Evolutionary conservation across 2,113 vertebrate genomes (phyloP).

Genomic region (Tetrax tetrax): DNA sequence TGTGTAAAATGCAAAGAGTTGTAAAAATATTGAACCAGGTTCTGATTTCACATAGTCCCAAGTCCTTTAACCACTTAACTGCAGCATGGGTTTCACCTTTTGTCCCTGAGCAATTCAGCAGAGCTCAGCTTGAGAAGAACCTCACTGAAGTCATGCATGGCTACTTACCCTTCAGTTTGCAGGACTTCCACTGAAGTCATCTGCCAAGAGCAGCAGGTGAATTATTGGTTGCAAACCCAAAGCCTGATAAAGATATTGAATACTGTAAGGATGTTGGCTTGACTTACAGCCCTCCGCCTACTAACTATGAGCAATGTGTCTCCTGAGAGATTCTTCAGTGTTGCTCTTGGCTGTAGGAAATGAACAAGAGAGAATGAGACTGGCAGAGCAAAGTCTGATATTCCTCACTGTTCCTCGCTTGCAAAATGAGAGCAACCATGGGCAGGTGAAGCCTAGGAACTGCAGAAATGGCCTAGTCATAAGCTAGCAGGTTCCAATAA

Average conservation of each 20-base stretch:
- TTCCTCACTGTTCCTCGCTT: neutral
- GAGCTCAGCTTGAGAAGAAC: neutral
- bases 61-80: neutral
- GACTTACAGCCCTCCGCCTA: neutral
- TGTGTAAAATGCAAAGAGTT: neutral
- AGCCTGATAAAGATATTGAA: neutral
- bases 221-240: neutral
- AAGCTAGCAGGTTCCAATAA: neutral
- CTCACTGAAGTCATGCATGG: neutral
- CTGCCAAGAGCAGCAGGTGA: neutral
- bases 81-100: neutral
- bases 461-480: neutral
- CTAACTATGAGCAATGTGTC: neutral
- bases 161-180: neutral
- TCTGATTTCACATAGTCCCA: neutral
- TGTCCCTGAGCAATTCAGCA: neutral
- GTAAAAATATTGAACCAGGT: conserved; percentile 44
- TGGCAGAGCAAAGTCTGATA: neutral
- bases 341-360: neutral
- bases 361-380: neutral
- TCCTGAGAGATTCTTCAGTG: neutral
- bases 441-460: neutral
- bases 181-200: neutral
- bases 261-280: neutral
- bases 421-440: neutral